Percentiles rank a stretch among this genome's conserved stretches.
phyloP scores from a whole-genome alignment of 2,113 vertebrate species.

The Herpailurus yagouaroundi region DNA sequence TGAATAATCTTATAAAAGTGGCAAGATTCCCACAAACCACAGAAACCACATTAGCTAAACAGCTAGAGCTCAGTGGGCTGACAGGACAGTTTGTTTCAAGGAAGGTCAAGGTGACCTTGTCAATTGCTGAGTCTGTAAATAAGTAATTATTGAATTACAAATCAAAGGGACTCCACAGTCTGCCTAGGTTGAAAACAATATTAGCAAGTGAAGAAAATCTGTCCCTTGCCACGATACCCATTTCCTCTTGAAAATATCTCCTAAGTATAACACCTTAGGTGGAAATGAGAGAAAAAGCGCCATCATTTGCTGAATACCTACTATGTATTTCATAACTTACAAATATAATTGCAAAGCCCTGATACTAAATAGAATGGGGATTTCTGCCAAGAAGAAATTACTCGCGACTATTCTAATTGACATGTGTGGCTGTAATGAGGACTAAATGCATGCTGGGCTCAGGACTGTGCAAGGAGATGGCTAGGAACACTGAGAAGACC shows the following conservation, averaged over 20 bases:
- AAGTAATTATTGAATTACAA: not conserved
- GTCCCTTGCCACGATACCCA: not conserved
- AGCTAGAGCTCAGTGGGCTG: conserved; percentile 48
- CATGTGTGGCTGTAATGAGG: not conserved
- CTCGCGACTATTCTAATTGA: conserved; percentile 47
- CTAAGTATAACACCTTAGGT: not conserved
- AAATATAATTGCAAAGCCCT: conserved; percentile 13
- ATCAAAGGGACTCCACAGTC: not conserved
- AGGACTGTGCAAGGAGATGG: not conserved
- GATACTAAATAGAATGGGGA: conserved; percentile 22
- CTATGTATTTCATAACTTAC: not conserved
- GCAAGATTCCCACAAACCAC: not conserved
- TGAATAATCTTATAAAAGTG: conserved; percentile 70
- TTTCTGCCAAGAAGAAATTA: conserved; percentile 66
- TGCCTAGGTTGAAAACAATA: not conserved
- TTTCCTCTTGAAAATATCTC: not conserved
- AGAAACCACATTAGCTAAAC: not conserved
- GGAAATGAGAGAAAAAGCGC: not conserved
- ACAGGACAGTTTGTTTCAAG: conserved; percentile 21
- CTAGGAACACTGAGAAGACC: not conserved
- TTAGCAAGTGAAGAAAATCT: conserved; percentile 25
- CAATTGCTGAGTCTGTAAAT: conserved; percentile 53
- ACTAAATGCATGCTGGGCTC: conserved; percentile 1
- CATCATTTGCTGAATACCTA: not conserved
- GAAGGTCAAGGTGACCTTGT: conserved; percentile 81